Evolutionary conservation across 2,888 invertebrate species (phyloP), one percentile per base, ranked within the genome.

Genomic region (Cerceris ruficornis): DNA sequence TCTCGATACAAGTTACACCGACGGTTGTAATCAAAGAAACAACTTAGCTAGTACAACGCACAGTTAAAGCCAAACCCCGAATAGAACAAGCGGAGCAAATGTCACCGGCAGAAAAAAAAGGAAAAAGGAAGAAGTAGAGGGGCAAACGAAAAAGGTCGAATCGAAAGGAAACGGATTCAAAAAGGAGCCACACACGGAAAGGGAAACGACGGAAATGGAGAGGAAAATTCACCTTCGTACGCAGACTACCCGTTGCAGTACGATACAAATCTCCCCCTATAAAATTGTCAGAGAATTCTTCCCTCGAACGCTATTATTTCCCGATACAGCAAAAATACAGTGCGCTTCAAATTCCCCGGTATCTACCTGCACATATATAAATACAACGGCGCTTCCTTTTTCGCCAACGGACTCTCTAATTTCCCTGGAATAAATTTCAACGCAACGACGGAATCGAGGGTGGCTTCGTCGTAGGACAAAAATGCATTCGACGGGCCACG

Each of bases 401-500:
- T 28, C 28, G 4, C 28, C 28, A 28, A 28, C 28, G 28, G 4
- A 28, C 28, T 28, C 28, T 28, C 28, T 28, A 28, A 28, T 28
- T 28, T 28, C 28, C 28, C 1, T 28, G 28, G 28, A 28, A 28
- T 28, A 28, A 28, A 28, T 28, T 28, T 28, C 28, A 4, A 28
- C 28, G 28, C 28, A 28, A 28, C 28, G 46, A 46, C 42, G n/a
- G 60, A 28, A 42, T 15, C 54, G 42, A 13, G 64, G 61, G 41
- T 39, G 17, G 14, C 17, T 58, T 43, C n/a, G 8, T 11, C 17
- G 52, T 6, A 28, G 13, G 17, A 57, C 49, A 64, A 59, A 77
- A 70, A 79, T 75, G 77, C 77, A 82, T 82, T 80, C 50, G 65
- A 77, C 77, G 74, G 65, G 9, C 41, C 43, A 9, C 13, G 28